Evolutionary conservation across 2,113 vertebrate genomes (phyloP), one percentile per base, ranked within the genome.

Genomic region (Scomber japonicus): DNA sequence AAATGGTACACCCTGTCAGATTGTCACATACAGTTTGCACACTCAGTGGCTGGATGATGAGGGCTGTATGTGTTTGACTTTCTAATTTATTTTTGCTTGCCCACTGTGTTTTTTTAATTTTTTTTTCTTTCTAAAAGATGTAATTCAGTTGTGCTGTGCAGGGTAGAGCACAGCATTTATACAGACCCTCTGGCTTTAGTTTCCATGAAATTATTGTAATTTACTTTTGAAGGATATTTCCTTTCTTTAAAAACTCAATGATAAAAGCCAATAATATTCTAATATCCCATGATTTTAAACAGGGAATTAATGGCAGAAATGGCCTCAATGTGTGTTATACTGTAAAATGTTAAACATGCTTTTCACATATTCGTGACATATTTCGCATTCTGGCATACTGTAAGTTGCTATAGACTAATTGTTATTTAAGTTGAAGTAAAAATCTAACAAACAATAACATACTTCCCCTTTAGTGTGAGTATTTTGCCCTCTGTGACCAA

Each of bases 1-100:
- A 91, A 91, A 59, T 71, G 70, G 75, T 87, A 55, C 55, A 27
- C 75, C 63, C 74, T 88, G 83, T 85, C 62, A 80, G 71, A 74
- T 66, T 63, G 83, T 88, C 80, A 71, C 78, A 63, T 78, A 78
- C 72, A 51, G 55, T 19, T 16, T 65, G 56, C 30, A 59, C 71
- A 57, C 51, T 69, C 66, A 46, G 30, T 13, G 59, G 68, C 11
- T 65, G 61, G 55, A 61, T 45, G 46, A 50, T 5, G 78, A 73
- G 50, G 40, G 64, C 45, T 77, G 48, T 44, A 6, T 71, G 65
- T 61, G 55, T 21, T 60, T 54, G 17, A 61, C 16, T 70, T 54
- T 44, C n/a, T 49, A 44, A 56, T 72, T 60, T 35, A 16, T 44
- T 74, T 81, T 57, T 73, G 12, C 16, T 57, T 46, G 57, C 8